Evolutionary conservation across 2,888 invertebrate species (phyloP), one percentile per base, ranked within the genome.

Genomic region (Diplolepis rosae): DNA sequence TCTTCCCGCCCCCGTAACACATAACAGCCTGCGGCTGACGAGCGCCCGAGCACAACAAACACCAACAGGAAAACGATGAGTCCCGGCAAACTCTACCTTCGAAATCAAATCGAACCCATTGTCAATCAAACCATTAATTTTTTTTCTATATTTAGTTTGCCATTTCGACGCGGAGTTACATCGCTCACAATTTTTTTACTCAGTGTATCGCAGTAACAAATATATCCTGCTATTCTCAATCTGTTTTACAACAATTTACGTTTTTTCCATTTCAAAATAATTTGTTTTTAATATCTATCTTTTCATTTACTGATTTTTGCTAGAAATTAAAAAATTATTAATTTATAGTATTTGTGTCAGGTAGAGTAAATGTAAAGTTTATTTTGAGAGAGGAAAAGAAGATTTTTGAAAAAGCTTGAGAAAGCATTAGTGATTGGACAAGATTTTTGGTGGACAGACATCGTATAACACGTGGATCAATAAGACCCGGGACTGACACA

Each of bases 11-110:
- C 66, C 72, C 35, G 65, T 68, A 32, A 61, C 74, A 72, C 72
- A 75, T 72, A 70, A 71, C 78, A 71, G 80, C 82, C 84, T 84
- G 85, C 81, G 84, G 81, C 84, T 84, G 84, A 84, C 82, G 83
- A 84, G 81, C 79, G 79, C 68, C 79, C 81, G 76, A 80, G 9
- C 45, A 81, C 82, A 82, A 83, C 82, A 82, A 84, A 82, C 81
- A 79, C 82, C 80, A 77, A 65, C 78, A 66, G 79, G 81, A 82
- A 83, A 83, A 82, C 79, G 78, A 76, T 77, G 80, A 77, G 77
- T 75, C 79, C 77, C 81, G 77, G 77, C 18, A 0, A 45, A 81
- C 80, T 78, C 82, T 76, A 76, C 82, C 81, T 78, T 74, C 79
- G 80, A 83, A 83, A 84, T 84, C 83, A 83, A 84, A 80, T 80